Evolutionary conservation across 2,888 invertebrate genomes (phyloP).

Genomic region (Onthophagus sagittarius): DNA sequence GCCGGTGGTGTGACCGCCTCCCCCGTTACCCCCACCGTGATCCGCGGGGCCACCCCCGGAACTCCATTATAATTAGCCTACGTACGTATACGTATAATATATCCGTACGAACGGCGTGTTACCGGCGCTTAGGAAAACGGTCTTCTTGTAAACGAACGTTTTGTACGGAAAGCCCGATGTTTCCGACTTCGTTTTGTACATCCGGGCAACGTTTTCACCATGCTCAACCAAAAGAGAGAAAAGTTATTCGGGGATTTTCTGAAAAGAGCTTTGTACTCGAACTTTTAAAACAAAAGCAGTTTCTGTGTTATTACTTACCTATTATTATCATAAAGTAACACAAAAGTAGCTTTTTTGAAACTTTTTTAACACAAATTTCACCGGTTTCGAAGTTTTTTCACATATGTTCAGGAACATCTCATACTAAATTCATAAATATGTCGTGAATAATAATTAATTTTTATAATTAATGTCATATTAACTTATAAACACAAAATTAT

Average conservation of each 20-base stretch:
- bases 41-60: conserved; percentile 47
- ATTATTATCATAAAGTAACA: no score
- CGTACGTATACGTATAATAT: conserved; percentile 10
- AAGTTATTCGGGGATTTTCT: background rate
- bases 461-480: no score
- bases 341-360: no score
- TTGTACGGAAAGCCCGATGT: background rate
- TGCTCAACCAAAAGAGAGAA: background rate
- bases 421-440: no score
- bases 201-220: background rate
- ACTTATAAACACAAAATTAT: no score
- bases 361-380: no score
- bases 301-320: no score
- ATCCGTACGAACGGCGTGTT: conserved; percentile 15
- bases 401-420: no score
- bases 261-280: no score
- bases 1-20: conserved; percentile 47
- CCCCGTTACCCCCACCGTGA: conserved; percentile 46
- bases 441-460: no score
- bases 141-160: background rate
- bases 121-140: background rate
- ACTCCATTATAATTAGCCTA: conserved; percentile 43
- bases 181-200: background rate
- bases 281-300: no score
- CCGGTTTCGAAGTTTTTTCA: no score